A percentile compares a stretch with the other conserved stretches of the same genome.
Conservation (phyloP, 2,888 invertebrate genomes). For the Oxytorus armatus region DNA sequence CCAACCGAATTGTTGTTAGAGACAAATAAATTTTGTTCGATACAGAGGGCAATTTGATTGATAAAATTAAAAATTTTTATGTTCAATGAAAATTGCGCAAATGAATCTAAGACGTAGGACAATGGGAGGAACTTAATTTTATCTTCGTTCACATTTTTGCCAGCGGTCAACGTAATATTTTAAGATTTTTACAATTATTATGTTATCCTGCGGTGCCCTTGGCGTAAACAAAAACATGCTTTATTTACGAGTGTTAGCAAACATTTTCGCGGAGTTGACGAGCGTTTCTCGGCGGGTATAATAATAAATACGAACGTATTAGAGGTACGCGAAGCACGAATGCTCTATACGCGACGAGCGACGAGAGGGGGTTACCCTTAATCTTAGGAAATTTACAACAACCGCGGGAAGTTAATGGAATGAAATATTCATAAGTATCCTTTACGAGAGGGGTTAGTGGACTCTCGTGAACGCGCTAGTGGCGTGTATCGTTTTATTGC, state of each 20-base stretch:
- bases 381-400: slow-evolving; percentile 68
- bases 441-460: slow-evolving; percentile 60
- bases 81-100: no score
- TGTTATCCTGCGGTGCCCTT: no score
- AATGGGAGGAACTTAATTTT: no score
- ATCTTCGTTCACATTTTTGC: no score
- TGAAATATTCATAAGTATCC: slow-evolving; percentile 72
- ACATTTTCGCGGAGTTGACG: background rate
- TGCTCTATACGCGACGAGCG: slow-evolving; percentile 6
- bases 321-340: background rate
- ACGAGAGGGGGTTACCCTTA: slow-evolving; percentile 21
- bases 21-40: no score
- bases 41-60: no score
- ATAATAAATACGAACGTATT: slow-evolving; percentile 24
- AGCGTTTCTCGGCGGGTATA: background rate
- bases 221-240: background rate
- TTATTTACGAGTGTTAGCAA: background rate
- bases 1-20: no score
- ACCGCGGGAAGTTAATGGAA: slow-evolving; percentile 68
- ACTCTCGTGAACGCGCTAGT: slow-evolving; percentile 38
- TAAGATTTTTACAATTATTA: no score
- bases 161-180: no score
- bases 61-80: no score
- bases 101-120: no score
- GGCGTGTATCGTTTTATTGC: slow-evolving; percentile 69